Evolutionary conservation across 2,797 vertebrate species (phyloP).

Genomic region (Yasuhikotakia modesta): DNA sequence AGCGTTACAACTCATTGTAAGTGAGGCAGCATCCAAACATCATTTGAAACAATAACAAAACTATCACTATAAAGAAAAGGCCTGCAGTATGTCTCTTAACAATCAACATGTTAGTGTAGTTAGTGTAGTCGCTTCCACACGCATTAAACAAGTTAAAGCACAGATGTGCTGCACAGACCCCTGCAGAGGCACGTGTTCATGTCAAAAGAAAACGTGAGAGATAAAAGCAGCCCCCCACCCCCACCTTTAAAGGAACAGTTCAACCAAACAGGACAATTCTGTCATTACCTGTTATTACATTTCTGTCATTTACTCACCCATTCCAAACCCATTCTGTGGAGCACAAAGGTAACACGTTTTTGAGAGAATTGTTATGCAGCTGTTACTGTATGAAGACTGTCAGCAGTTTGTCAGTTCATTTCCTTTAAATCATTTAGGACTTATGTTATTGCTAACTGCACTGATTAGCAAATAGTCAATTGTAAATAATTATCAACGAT

Average conservation of each 20-base stretch:
- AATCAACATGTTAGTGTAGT: background rate
- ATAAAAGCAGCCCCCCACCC: background rate
- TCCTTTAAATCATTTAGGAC: too few relatives aligned
- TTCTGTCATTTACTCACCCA: background rate
- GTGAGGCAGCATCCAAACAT: too few relatives aligned
- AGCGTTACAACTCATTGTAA: too few relatives aligned
- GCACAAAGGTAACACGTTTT: background rate
- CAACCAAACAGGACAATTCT: background rate
- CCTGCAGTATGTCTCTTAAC: background rate
- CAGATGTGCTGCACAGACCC: slow-evolving; percentile 1
- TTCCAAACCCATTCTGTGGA: background rate
- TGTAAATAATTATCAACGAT: too few relatives aligned
- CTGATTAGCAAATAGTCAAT: too few relatives aligned
- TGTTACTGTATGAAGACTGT: background rate
- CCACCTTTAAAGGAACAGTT: background rate
- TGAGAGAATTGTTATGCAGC: background rate
- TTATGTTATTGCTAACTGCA: too few relatives aligned
- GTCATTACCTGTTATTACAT: background rate
- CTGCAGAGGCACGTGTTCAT: slow-evolving; percentile 1
- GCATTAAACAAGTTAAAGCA: background rate
- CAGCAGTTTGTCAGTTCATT: too few relatives aligned
- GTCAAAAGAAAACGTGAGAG: background rate
- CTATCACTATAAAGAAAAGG: too few relatives aligned
- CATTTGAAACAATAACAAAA: too few relatives aligned
- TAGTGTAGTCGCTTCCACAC: background rate